These are phyloP conservation scores for Latrodectus geometricus DNA, from an alignment of 1,140 invertebrate genomes.

Conservation along the genomic window DNA sequence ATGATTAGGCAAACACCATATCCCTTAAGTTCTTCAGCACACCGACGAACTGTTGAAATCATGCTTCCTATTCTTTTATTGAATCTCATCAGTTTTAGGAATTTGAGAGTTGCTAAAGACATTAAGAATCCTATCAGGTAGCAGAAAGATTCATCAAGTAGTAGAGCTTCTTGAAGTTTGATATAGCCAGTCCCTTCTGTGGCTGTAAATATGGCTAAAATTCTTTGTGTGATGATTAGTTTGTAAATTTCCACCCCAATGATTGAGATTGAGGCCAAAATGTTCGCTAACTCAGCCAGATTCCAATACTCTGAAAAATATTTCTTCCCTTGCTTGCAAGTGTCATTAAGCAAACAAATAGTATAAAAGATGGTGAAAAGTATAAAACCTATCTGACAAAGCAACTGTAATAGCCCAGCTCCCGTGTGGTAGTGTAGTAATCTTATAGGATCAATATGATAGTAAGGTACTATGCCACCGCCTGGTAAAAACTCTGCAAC, in stretches of 20 bases:
- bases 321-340: slow-evolving; percentile 63
- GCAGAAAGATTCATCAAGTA: slow-evolving; percentile 71
- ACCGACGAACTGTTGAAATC: slow-evolving; percentile 66
- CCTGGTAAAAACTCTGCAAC: slow-evolving; percentile 71
- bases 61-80: slow-evolving; percentile 72
- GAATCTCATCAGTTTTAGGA: slow-evolving; percentile 72
- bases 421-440: slow-evolving; percentile 66
- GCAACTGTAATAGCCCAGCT: slow-evolving; percentile 64
- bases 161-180: slow-evolving; percentile 71
- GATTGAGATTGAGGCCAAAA: slow-evolving; percentile 68
- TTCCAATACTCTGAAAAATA: slow-evolving; percentile 72
- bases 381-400: slow-evolving; percentile 67
- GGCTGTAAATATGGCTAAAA: slow-evolving; percentile 69
- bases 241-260: slow-evolving; percentile 70
- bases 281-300: slow-evolving; percentile 70
- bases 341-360: slow-evolving; percentile 65
- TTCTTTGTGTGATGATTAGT: slow-evolving; percentile 66
- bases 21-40: slow-evolving; percentile 66
- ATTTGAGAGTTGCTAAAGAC: slow-evolving; percentile 72
- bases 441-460: slow-evolving; percentile 70
- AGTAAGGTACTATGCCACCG: slow-evolving; percentile 70
- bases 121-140: slow-evolving; percentile 72
- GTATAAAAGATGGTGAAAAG: slow-evolving; percentile 71
- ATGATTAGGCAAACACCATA: slow-evolving; percentile 67
- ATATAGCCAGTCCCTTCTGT: slow-evolving; percentile 72